Percentiles rank a stretch among this genome's conserved stretches.
phyloP scores from a whole-genome alignment of 1,140 invertebrate species.

The Pectinophora gossypiella region DNA sequence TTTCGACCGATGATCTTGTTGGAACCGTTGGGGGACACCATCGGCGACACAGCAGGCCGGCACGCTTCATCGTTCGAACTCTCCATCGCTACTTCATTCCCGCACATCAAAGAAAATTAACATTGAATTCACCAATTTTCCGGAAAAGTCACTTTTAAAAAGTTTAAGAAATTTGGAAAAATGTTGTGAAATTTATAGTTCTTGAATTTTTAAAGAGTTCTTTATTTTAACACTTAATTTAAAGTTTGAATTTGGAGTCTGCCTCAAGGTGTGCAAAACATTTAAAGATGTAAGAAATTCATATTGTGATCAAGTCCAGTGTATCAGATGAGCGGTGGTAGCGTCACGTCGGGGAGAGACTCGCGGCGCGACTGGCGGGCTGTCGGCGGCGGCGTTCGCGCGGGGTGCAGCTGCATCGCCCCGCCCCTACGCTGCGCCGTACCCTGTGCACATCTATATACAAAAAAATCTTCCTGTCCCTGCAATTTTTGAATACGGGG shows the following conservation, averaged over 20 bases:
- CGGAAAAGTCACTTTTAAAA: background rate
- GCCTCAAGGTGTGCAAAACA: too few species aligned
- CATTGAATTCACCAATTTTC: background rate
- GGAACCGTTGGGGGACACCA: slow-evolving; percentile 57
- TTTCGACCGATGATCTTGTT: slow-evolving; percentile 71
- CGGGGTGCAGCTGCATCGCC: background rate
- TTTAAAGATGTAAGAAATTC: too few species aligned
- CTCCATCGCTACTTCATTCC: slow-evolving; percentile 67
- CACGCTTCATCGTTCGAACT: slow-evolving; percentile 67
- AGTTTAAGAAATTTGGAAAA: background rate
- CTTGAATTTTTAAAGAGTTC: too few species aligned
- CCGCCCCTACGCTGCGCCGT: too few species aligned
- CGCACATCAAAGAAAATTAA: slow-evolving; percentile 57
- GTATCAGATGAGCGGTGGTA: too few species aligned
- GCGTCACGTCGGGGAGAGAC: too few species aligned
- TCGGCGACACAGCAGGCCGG: slow-evolving; percentile 45
- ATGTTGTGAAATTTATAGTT: too few species aligned
- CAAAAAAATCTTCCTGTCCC: slow-evolving; percentile 44
- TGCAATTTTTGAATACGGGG: slow-evolving; percentile 40
- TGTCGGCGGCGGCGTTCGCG: background rate
- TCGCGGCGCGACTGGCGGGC: slow-evolving; percentile 54
- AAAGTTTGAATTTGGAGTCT: too few species aligned
- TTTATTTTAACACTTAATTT: too few species aligned
- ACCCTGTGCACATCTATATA: slow-evolving; percentile 34
- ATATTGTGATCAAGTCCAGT: too few species aligned